Percentiles rank a stretch among this genome's conserved stretches.
These are phyloP conservation scores for Sprattus sprattus DNA, from an alignment of 2,113 vertebrate genomes.

Conservation along the genomic window DNA sequence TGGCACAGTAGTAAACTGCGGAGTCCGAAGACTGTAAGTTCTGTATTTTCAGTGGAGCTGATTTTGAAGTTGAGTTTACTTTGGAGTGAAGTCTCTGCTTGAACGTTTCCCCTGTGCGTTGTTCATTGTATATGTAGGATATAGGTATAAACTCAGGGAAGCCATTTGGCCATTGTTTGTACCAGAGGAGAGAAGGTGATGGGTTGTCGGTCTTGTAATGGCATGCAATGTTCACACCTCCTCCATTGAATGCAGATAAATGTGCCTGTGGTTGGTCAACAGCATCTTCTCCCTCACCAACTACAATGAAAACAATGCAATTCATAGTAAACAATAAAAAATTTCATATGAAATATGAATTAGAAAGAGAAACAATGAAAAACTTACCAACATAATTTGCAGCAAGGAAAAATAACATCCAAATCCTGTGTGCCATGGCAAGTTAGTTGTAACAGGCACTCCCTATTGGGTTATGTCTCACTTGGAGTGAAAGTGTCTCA, in stretches of 20 bases:
- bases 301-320: background rate
- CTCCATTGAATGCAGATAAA: conserved; percentile 26
- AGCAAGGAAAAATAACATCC: no score
- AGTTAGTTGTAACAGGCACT: no score
- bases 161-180: background rate
- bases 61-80: no score
- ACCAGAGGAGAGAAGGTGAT: conserved; percentile 19
- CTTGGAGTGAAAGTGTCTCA: no score
- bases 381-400: no score
- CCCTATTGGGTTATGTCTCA: no score
- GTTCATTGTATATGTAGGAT: background rate
- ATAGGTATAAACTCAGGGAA: background rate
- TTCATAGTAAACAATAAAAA: no score
- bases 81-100: background rate
- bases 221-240: conserved; percentile 18
- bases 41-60: background rate
- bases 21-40: no score
- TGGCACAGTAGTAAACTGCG: no score
- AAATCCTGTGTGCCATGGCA: no score
- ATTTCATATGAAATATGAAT: no score
- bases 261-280: conserved; percentile 15
- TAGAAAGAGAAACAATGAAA: no score
- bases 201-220: conserved; percentile 14
- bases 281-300: background rate
- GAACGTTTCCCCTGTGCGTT: background rate